Percentiles rank a stretch among this genome's conserved stretches.
These are phyloP conservation scores for Fulica atra DNA, from an alignment of 2,113 vertebrate species.

Conservation along the genomic window DNA sequence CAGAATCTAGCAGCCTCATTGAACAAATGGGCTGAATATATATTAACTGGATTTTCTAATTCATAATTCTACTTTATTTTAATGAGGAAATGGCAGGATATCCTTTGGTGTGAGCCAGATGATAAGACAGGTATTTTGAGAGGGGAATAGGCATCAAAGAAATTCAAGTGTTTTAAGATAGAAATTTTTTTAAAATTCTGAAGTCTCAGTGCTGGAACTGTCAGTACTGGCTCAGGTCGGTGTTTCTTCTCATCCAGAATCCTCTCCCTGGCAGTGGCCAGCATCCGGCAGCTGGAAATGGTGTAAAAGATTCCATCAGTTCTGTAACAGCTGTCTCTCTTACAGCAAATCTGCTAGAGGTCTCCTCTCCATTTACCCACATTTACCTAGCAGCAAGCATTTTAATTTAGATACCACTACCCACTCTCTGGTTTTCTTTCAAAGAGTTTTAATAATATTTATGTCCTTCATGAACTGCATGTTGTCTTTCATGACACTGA, in stretches of 20 bases:
- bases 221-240: not conserved
- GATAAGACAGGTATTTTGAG: not conserved
- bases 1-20: not conserved
- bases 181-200: not conserved
- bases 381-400: not conserved
- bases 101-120: not conserved
- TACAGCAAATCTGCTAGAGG: not conserved
- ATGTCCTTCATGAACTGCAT: not conserved
- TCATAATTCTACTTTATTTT: slow-evolving; percentile 9
- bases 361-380: not conserved
- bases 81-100: not conserved
- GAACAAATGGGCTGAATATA: not conserved
- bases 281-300: not conserved
- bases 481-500: not conserved
- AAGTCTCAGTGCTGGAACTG: not conserved
- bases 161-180: not conserved
- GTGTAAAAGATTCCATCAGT: not conserved
- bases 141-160: not conserved
- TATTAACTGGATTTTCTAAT: not conserved
- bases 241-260: not conserved
- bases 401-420: not conserved
- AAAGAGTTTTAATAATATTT: slow-evolving; percentile 1
- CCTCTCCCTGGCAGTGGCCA: not conserved
- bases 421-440: not conserved
- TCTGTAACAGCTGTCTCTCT: not conserved